Evolutionary conservation across 2,888 invertebrate genomes (phyloP).

Genomic region (Volucella zonaria): DNA sequence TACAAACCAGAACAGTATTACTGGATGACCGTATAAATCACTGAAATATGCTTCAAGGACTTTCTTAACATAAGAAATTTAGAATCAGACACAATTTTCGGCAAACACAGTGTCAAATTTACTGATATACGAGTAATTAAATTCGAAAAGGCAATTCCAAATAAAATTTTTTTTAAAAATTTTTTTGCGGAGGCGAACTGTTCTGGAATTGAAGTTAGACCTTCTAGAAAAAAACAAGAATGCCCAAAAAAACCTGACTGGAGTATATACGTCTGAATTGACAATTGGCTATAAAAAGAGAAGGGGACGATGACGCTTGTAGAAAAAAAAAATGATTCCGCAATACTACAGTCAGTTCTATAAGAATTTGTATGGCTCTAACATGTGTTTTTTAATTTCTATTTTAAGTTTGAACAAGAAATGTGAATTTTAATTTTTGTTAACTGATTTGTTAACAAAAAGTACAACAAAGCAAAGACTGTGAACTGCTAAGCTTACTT

Average conservation of each 20-base stretch:
- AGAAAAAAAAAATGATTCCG: not conserved
- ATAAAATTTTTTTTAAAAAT: not conserved
- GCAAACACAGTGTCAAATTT: too few species aligned
- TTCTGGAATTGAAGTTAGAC: not conserved
- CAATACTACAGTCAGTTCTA: not conserved
- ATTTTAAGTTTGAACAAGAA: too few species aligned
- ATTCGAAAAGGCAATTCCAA: too few species aligned
- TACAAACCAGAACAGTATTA: too few species aligned
- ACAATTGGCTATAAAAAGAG: not conserved
- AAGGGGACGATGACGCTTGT: not conserved
- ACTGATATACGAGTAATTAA: too few species aligned
- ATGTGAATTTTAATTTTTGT: too few species aligned
- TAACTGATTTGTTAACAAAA: too few species aligned
- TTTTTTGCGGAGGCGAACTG: not conserved
- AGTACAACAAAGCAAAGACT: too few species aligned
- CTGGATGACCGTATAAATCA: constrained; percentile 65
- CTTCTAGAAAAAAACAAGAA: not conserved
- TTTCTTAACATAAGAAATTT: too few species aligned
- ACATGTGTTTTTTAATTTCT: not conserved
- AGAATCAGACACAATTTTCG: too few species aligned
- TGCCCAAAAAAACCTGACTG: not conserved
- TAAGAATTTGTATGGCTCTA: not conserved
- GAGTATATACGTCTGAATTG: not conserved
- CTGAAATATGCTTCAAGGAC: not conserved
- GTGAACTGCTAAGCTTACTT: too few species aligned